Conservation (phyloP, 37 sponge, comb jelly and placozoan genomes). For the Aplysina aerophoba region DNA sequence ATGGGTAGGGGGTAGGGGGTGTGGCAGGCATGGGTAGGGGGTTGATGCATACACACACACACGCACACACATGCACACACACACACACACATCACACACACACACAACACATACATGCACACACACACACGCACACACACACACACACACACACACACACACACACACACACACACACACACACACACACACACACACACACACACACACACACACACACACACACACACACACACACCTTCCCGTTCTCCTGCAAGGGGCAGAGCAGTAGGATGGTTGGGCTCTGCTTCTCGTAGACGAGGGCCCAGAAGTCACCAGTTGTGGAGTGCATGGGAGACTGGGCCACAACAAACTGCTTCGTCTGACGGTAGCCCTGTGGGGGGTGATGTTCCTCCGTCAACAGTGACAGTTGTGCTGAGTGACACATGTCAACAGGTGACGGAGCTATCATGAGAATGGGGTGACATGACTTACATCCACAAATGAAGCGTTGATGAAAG, state of each 20-base stretch:
- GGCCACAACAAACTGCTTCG: neutral
- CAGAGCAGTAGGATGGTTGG: neutral
- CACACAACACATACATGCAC: too few species aligned
- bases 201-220: constrained; percentile 22
- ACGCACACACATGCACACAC: too few species aligned
- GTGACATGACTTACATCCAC: neutral
- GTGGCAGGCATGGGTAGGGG: too few species aligned
- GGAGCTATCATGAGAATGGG: neutral
- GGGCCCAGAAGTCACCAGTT: neutral
- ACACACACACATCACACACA: too few species aligned
- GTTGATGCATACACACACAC: too few species aligned
- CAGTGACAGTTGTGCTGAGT: too few species aligned
- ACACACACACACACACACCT: constrained; percentile 25
- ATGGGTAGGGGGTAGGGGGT: too few species aligned
- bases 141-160: too few species aligned
- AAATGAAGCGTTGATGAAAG: constrained; percentile 12
- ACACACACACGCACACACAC: neutral
- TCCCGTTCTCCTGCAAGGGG: neutral
- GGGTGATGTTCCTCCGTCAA: too few species aligned
- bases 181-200: constrained; percentile 6
- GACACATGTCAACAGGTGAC: neutral
- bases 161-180: neutral
- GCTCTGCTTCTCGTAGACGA: constrained; percentile 5
- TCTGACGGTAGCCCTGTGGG: neutral
- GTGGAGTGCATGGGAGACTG: neutral